Evolutionary conservation across 2,113 vertebrate species (phyloP), one percentile per base, ranked within the genome.

Genomic region (Nothoprocta pentlandii): DNA sequence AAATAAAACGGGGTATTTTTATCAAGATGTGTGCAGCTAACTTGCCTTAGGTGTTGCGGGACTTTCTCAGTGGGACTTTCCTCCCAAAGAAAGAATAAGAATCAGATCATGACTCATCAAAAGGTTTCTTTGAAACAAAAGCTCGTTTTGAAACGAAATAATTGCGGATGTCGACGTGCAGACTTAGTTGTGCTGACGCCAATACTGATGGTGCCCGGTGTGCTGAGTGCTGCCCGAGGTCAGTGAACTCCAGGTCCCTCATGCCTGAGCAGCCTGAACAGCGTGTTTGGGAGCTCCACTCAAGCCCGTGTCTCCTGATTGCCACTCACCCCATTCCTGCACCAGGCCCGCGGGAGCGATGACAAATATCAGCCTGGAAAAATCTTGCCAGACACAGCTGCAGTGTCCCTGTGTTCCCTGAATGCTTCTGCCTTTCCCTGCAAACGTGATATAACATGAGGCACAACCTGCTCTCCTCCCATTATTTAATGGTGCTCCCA

Each of bases 301-400:
- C 61, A 44, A 26, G 47, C 11, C 13, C 39, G 47, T 28, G 21
- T n/a, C n/a, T 67, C 21, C 6, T 22, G 16, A 25, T 23, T 56
- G 66, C 28, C n/a, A 19, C 3, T 71, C 53, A 39, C 42, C 34
- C 21, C 34, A 11, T 23, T 30, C 26, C 58, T 53, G 10, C 13
- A n/a, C 10, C 47, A 77, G 34, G 30, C 9, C 10, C 0, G 1
- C 53, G 4, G 1, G 3, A 71, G 58, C 12, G 32, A 46, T 46
- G 34, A 36, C n/a, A 56, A 47, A 32, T 44, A 41, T 34, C 14
- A 14, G 3, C 36, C 42, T 47, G 30, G n/a, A 64, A 80, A 77
- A 66, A 56, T 41, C 39, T 64, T 34, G 25, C 12, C 23, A 53
- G 70, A 28, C 10, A 54, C 10, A 75, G 41, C 42, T 16, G 2